These are phyloP conservation scores for Sparidentex hasta DNA, from an alignment of 2,797 vertebrate genomes.

Conservation along the genomic window DNA sequence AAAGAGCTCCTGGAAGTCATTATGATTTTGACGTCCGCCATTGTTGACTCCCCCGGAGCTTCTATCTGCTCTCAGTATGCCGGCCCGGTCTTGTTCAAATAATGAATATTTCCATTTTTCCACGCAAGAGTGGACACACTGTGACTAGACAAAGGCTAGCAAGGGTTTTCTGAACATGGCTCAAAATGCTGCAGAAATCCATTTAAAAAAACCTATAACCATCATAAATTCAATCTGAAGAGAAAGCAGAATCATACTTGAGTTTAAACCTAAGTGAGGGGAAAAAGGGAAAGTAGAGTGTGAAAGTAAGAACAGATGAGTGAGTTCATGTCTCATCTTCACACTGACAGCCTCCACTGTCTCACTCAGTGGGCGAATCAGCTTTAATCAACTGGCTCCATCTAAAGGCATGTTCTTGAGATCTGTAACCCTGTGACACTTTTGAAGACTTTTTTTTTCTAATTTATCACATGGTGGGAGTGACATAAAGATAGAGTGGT, in stretches of 20 bases:
- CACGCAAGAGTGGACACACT: slow-evolving; percentile 1
- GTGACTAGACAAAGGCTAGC: slow-evolving; percentile 24
- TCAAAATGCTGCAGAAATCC: slow-evolving; percentile 33
- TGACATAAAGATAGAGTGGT: slow-evolving; percentile 34
- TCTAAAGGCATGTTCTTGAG: slow-evolving; percentile 43
- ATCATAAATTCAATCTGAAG: slow-evolving; percentile 43
- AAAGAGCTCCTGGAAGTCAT: slow-evolving; percentile 15
- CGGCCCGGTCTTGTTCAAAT: slow-evolving; percentile 1
- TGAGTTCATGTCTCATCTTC: slow-evolving; percentile 57
- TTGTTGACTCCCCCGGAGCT: slow-evolving; percentile 5
- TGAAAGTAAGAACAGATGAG: slow-evolving; percentile 54
- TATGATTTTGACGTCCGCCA: slow-evolving; percentile 1
- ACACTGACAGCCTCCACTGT: slow-evolving; percentile 52
- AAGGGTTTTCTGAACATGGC: slow-evolving; percentile 7
- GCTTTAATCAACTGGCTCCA: slow-evolving; percentile 62
- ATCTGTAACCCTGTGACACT: slow-evolving; percentile 32
- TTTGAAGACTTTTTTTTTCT: slow-evolving; percentile 42
- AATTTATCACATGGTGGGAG: slow-evolving; percentile 44
- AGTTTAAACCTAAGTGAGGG: slow-evolving; percentile 10
- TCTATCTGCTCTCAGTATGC: slow-evolving; percentile 3
- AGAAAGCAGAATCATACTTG: slow-evolving; percentile 33
- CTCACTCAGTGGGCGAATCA: slow-evolving; percentile 52
- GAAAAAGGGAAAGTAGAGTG: slow-evolving; percentile 21
- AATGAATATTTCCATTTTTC: slow-evolving; percentile 24
- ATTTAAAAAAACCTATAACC: slow-evolving; percentile 18